Base-by-base conservation (phyloP, 2,113 vertebrate species). In the Cynoglossus semilaevis region DNA sequence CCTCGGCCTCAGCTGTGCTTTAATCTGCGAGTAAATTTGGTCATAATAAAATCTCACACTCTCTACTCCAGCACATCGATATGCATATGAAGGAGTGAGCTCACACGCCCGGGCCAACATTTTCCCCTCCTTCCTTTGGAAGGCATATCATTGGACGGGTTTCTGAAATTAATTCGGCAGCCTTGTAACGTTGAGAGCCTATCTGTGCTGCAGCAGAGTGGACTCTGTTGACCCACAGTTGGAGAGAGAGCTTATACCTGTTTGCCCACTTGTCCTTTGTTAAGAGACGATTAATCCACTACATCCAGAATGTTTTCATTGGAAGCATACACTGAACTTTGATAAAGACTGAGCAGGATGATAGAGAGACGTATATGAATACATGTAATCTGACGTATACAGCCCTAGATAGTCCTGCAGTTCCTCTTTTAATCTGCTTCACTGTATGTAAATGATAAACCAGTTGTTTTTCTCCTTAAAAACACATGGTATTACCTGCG, bases 1-100 rank as follows among this genome's bases (percentile, higher is more conserved):
- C 35, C 45, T 48, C 57, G 19, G 10, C 13, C 53, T 43, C 53
- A 44, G 53, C 19, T 44, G 17, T 2, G 15, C 36, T 22, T 38
- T 38, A 47, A 40, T 47, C 34, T 40, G 34, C 45, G n/a, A 40
- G 46, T 15, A 48, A 48, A 60, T 59, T 37, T 41, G 58, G 22
- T 15, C 1, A 58, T 15, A 41, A 15, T 18, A 44, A 51, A 43
- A 35, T 36, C 19, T 36, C n/a, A 17, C 7, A 15, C 2, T 37
- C 16, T 10, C 7, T 38, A n/a, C 40, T 1, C 9, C 16, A 55
- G 52, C 15, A 18, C 5, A 55, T 38, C 19, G 11, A 50, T 37
- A 50, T 17, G 58, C 38, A 43, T 16, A 17, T 40, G 9, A 17
- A 40, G 16, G 2, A 40, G 9, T 38, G 8, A 16, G 45, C 46